phyloP scores from a whole-genome alignment of 1,140 invertebrate genomes.

The Musca vetustissima region DNA sequence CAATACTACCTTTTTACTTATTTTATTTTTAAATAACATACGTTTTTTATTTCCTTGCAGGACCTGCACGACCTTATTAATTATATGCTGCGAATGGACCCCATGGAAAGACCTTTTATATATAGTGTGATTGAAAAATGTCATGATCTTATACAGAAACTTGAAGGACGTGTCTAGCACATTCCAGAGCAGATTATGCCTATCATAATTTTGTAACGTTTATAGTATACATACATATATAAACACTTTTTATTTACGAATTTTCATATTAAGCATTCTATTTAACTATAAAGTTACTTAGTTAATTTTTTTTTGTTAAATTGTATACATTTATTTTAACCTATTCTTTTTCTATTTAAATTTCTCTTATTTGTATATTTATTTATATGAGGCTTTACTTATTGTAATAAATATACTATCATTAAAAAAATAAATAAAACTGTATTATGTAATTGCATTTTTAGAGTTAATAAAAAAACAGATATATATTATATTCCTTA shows the following conservation, averaged over 20 bases:
- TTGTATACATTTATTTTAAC: slow-evolving; percentile 1
- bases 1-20: background rate
- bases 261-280: slow-evolving; percentile 3
- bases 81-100: slow-evolving; percentile 73
- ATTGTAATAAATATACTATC: background rate
- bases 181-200: background rate
- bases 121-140: slow-evolving; percentile 67
- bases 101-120: slow-evolving; percentile 74
- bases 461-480: background rate
- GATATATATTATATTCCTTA: slow-evolving; percentile 45
- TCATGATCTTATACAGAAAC: slow-evolving; percentile 60
- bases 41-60: slow-evolving; percentile 54
- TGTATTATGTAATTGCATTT: too few relatives aligned
- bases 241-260: background rate
- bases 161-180: slow-evolving; percentile 58
- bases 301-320: slow-evolving; percentile 1
- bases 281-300: slow-evolving; percentile 20
- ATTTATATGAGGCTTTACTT: background rate
- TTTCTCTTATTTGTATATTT: background rate
- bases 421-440: too few relatives aligned
- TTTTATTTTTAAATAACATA: background rate
- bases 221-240: background rate
- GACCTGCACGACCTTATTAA: slow-evolving; percentile 71
- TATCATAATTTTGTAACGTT: slow-evolving; percentile 1
- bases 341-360: background rate